Conservation (phyloP, 2,797 vertebrate genomes). For the Lepus oiostolus region DNA sequence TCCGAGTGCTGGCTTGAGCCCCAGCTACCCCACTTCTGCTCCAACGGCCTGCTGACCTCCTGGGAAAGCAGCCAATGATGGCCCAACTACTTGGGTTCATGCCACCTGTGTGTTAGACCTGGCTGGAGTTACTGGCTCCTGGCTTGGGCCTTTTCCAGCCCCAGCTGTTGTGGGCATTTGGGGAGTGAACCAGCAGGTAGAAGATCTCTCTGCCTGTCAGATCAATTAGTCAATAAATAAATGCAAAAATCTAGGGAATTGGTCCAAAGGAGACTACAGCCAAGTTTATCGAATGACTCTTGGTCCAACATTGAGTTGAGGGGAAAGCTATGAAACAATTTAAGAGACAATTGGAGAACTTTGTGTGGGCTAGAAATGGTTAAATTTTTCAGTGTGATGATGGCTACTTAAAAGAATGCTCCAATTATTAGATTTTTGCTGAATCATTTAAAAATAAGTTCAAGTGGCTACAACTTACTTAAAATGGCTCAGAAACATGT, state of each 20-base stretch:
- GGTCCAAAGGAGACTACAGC: background rate
- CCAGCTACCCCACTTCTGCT: no score
- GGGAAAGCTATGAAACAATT: background rate
- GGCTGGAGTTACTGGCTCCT: no score
- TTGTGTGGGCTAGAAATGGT: background rate
- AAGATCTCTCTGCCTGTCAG: no score
- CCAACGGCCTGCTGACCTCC: no score
- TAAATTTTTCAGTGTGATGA: background rate
- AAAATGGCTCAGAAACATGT: constrained; percentile 4
- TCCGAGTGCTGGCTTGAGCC: no score
- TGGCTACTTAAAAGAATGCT: background rate
- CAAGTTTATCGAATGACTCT: background rate
- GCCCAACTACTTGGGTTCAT: no score
- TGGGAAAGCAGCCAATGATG: no score
- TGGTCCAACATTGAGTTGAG: background rate
- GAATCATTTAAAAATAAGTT: background rate
- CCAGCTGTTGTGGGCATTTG: no score
- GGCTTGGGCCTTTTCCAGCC: no score
- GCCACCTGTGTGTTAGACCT: no score
- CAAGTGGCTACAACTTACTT: background rate
- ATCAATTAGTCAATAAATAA: background rate
- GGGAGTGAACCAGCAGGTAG: no score
- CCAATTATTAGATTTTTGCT: background rate
- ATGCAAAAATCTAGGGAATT: background rate
- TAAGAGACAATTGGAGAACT: background rate